Base-by-base conservation (phyloP, 1,140 invertebrate species). In the Harpegnathos saltator region DNA sequence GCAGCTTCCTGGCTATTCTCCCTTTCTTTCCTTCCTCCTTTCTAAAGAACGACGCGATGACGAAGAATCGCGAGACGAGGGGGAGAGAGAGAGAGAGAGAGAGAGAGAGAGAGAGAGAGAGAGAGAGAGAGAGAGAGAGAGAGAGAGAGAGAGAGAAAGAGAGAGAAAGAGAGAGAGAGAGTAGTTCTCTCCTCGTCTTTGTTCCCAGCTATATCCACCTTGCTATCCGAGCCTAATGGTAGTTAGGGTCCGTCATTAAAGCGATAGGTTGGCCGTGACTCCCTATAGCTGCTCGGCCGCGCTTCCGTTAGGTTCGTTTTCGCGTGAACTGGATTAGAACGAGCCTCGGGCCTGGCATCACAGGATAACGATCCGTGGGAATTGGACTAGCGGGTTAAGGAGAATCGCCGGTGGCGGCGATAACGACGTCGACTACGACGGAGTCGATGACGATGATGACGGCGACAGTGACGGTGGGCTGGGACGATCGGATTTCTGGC, bases 251-350 rank as follows among this genome's bases (percentile, higher is more conserved):
- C 75, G 83, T 91, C 85, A 89, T 92, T 93, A 92, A 90, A 85
- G 69, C 81, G 88, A 69, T 86, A 92, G 91, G 91, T 92, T 91
- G 91, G 87, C 88, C 92, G 91, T 93, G 87, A 90, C 90, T 90
- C 89, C 87, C 88, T 68, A 71, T 83, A 82, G 73, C 85, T 83
- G 82, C 80, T 83, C 69, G 85, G 84, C 82, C 87, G 89, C 78
- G 91, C 90, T 93, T 93, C 92, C 92, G 91, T 91, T 92, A 90
- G 90, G 66, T 92, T 92, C 90, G 88, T 93, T 93, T 91, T 92
- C 92, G 82, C 90, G 90, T 89, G 88, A 93, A 93, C 89, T 92
- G 89, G 91, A 93, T 93, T 92, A 92, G 90, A 93, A 92, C 91
- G 90, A 87, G 90, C 82, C 85, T 86, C 89, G 54, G 50, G 50